phyloP scores from a whole-genome alignment of 1,140 invertebrate genomes.

The Drosophila suzukii region DNA sequence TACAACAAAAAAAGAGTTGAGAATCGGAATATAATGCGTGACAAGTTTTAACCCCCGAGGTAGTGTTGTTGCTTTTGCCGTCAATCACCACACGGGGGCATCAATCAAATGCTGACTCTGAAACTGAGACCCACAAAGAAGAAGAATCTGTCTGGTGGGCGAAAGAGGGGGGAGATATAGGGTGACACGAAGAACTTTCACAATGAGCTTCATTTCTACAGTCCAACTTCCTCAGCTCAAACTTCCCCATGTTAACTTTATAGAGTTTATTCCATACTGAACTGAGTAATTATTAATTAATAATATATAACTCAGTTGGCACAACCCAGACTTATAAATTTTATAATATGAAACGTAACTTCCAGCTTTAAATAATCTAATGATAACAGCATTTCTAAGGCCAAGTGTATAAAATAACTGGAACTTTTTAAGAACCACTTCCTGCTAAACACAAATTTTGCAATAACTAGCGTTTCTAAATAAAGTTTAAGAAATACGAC shows the following conservation, averaged over 20 bases:
- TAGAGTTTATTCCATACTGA: no score
- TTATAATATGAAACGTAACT: background rate
- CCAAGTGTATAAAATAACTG: background rate
- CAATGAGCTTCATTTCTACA: slow-evolving; percentile 33
- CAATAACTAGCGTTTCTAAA: background rate
- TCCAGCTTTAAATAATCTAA: background rate
- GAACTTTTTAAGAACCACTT: background rate
- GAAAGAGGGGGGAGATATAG: background rate
- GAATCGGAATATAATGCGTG: slow-evolving; percentile 49
- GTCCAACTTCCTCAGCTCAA: slow-evolving; percentile 4
- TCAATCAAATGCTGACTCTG: slow-evolving; percentile 64
- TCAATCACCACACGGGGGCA: slow-evolving; percentile 62
- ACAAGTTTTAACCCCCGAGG: slow-evolving; percentile 49
- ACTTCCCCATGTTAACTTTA: background rate
- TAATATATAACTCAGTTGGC: no score
- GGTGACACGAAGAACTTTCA: slow-evolving; percentile 31
- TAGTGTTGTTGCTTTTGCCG: slow-evolving; percentile 53
- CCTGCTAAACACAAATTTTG: background rate
- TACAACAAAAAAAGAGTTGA: slow-evolving; percentile 27
- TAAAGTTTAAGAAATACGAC: no score
- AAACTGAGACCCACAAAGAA: slow-evolving; percentile 53
- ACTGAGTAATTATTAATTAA: no score
- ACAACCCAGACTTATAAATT: no score
- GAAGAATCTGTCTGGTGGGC: slow-evolving; percentile 19
- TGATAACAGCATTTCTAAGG: background rate